Evolutionary conservation across 2,797 vertebrate species (phyloP), one percentile per base, ranked within the genome.

Genomic region (Microhierax caerulescens): DNA sequence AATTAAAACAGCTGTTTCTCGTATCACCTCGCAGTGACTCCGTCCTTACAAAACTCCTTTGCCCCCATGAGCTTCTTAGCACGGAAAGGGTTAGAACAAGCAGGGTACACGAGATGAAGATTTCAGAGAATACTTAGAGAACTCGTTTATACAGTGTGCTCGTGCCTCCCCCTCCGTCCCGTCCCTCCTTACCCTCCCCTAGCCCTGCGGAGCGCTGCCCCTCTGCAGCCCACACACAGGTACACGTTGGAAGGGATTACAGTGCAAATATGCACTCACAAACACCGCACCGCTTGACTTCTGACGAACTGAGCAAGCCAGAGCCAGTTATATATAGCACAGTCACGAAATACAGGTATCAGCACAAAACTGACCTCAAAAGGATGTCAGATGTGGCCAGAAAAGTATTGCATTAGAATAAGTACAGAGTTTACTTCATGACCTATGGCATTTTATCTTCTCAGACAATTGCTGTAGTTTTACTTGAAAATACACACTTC

Each of bases 141-240:
- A 48, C 25, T 23, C 57, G 48, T 11, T 78, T 11, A 25, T 11
- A 24, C 32, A 60, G 24, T 1, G 0, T 17, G 30, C 12, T 61
- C 34, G 19, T 27, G 18, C 9, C 30, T 48, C 25, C 27, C 6
- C 10, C 43, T 69, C 51, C 10, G 1, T 30, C 64, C 34, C 18
- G 19, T 24, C 45, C 37, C 41, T 47, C 21, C 13, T 69, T 59
- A 36, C 13, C 41, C n/a, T 36, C 65, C 47, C n/a, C 51, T 22
- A 48, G 10, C n/a, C 13, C 85, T 70, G 20, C 61, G 25, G 41
- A 32, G 30, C 14, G 47, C 2, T 18, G 30, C 50, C 43, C 16
- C 43, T 59, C 43, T 36, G 37, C 3, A 0, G 54, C 54, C 48
- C 70, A 64, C 13, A 2, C 7, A 10, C 7, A 1, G 0, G 9